Percentiles rank a stretch among this genome's conserved stretches.
phyloP scores from a whole-genome alignment of 2,797 vertebrate genomes.

The Myotis planiceps region DNA sequence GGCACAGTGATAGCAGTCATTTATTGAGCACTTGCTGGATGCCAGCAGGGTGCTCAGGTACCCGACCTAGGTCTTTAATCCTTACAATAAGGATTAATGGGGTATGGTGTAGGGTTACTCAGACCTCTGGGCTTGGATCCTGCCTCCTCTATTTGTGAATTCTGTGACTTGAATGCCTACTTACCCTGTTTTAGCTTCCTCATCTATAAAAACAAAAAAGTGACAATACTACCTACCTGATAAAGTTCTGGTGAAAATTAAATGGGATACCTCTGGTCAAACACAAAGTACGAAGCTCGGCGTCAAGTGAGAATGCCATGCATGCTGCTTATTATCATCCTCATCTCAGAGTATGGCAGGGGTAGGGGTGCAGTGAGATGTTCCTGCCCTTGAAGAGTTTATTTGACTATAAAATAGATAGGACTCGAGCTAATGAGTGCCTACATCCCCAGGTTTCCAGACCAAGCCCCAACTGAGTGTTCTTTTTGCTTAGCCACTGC shows the following conservation, averaged over 20 bases:
- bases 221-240: background rate
- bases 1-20: background rate
- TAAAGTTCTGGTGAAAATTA: background rate
- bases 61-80: background rate
- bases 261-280: background rate
- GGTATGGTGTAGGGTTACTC: background rate
- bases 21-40: background rate
- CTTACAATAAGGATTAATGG: background rate
- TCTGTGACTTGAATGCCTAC: background rate
- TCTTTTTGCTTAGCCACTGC: background rate
- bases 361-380: fast-evolving
- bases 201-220: background rate
- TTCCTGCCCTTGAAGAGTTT: background rate
- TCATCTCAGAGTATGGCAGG: background rate
- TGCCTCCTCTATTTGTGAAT: background rate
- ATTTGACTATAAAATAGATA: background rate
- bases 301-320: background rate
- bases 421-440: background rate
- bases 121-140: background rate
- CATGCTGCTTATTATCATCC: background rate
- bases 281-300: background rate
- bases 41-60: background rate
- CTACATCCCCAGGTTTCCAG: background rate
- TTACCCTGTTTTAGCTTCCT: background rate
- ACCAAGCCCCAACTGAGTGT: background rate